Percentiles rank a stretch among this genome's conserved stretches.
Conservation (phyloP, 2,888 invertebrate species). For the Lycophotia porphyrea region DNA sequence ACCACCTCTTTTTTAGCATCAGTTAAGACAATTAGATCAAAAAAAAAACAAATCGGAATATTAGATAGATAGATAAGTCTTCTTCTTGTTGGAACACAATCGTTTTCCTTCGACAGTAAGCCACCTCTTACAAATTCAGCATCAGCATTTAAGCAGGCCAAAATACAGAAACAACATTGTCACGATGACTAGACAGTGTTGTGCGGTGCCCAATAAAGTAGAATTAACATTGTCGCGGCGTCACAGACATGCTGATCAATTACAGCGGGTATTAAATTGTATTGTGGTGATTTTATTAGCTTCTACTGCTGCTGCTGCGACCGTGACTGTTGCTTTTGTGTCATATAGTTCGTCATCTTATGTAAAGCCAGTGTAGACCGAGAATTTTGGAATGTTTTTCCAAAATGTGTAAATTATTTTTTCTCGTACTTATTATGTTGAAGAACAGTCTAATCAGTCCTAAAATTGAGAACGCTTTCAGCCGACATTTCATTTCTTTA, state of each 20-base stretch:
- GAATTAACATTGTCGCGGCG: constrained; percentile 68
- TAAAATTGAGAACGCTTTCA: not conserved
- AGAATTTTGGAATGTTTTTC: not conserved
- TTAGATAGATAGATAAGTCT: not conserved
- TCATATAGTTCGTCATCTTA: not conserved
- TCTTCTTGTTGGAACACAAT: not conserved
- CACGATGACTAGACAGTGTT: constrained; percentile 59
- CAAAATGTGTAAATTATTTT: not conserved
- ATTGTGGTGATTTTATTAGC: constrained; percentile 63
- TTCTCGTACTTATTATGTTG: not conserved
- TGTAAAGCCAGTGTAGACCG: not conserved
- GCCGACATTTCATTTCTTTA: not conserved
- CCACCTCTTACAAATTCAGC: constrained; percentile 12
- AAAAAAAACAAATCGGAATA: not conserved
- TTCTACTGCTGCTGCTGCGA: constrained; percentile 16
- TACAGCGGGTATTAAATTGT: constrained; percentile 57
- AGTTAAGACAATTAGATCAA: not conserved
- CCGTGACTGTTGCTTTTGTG: constrained; percentile 46
- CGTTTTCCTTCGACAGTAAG: not conserved
- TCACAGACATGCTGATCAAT: constrained; percentile 62
- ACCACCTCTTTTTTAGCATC: not conserved
- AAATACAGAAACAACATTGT: constrained; percentile 38
- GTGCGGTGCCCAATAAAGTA: constrained; percentile 60
- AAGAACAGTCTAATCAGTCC: not conserved
- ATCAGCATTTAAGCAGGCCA: not conserved